Evolutionary conservation across 2,797 vertebrate species (phyloP).

Genomic region (Erethizon dorsatum): DNA sequence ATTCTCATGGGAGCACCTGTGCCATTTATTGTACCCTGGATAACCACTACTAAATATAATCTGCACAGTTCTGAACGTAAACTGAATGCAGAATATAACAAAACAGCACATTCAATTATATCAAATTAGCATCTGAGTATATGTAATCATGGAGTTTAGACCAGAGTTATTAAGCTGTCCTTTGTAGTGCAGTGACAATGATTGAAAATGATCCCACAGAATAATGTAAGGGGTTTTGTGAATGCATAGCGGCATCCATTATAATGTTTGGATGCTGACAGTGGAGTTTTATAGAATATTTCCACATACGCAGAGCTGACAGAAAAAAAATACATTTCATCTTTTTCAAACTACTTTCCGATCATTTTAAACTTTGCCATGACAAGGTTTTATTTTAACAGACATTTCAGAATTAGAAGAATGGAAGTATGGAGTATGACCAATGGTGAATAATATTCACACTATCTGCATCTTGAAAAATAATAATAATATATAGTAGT

Average conservation of each 20-base stretch:
- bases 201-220: constrained; percentile 20
- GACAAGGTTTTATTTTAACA: constrained; percentile 33
- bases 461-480: not conserved
- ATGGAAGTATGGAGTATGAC: not conserved
- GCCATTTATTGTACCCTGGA: constrained; percentile 31
- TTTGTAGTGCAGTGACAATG: constrained; percentile 70
- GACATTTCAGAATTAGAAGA: not conserved
- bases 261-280: constrained; percentile 50
- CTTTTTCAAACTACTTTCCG: constrained; percentile 53
- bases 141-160: constrained; percentile 64
- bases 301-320: not conserved
- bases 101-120: constrained; percentile 65
- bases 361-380: constrained; percentile 21
- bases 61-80: constrained; percentile 5
- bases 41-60: constrained; percentile 48
- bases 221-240: constrained; percentile 24
- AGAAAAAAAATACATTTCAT: constrained; percentile 33
- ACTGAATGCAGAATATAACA: constrained; percentile 48
- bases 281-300: constrained; percentile 63
- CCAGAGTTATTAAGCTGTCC: constrained; percentile 67
- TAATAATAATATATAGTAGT: not conserved
- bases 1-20: constrained; percentile 10
- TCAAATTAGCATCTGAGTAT: constrained; percentile 73
- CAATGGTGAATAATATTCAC: not conserved
- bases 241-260: not conserved